These are phyloP conservation scores for Coregonus suidteri DNA, from an alignment of 2,797 vertebrate genomes.

Conservation along the genomic window DNA sequence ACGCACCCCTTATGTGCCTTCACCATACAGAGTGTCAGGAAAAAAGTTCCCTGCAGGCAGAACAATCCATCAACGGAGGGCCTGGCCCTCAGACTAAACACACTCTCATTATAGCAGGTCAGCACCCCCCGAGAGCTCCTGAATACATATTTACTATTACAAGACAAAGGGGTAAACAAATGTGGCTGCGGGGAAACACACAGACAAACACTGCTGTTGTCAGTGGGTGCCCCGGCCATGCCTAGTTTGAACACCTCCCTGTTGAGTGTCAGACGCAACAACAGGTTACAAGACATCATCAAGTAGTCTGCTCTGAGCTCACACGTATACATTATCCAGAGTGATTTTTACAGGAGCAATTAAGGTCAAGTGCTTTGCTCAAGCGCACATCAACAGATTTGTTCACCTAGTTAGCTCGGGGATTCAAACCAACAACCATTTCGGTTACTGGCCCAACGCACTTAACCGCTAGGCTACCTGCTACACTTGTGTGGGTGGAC, in stretches of 20 bases:
- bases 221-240: not conserved
- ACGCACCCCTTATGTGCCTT: slow-evolving; percentile 38
- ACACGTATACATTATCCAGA: too few relatives aligned
- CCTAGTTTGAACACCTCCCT: not conserved
- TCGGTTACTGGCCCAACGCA: too few relatives aligned
- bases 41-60: slow-evolving; percentile 46
- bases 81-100: slow-evolving; percentile 65
- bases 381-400: too few relatives aligned
- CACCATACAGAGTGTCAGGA: slow-evolving; percentile 32
- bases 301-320: not conserved
- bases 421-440: too few relatives aligned
- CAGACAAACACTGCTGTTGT: slow-evolving; percentile 19
- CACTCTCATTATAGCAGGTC: slow-evolving; percentile 63
- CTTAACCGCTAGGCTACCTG: too few relatives aligned
- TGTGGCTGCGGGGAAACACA: slow-evolving; percentile 25
- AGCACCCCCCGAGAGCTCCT: slow-evolving; percentile 47
- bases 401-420: too few relatives aligned
- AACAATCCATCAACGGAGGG: slow-evolving; percentile 57
- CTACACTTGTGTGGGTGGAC: not conserved
- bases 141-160: slow-evolving; percentile 58
- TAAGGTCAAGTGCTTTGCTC: too few relatives aligned
- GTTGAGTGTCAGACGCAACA: slow-evolving; percentile 13
- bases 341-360: too few relatives aligned
- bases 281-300: not conserved
- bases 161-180: slow-evolving; percentile 52